These are phyloP conservation scores for Achroia grisella DNA, from an alignment of 1,140 invertebrate genomes.

Conservation along the genomic window DNA sequence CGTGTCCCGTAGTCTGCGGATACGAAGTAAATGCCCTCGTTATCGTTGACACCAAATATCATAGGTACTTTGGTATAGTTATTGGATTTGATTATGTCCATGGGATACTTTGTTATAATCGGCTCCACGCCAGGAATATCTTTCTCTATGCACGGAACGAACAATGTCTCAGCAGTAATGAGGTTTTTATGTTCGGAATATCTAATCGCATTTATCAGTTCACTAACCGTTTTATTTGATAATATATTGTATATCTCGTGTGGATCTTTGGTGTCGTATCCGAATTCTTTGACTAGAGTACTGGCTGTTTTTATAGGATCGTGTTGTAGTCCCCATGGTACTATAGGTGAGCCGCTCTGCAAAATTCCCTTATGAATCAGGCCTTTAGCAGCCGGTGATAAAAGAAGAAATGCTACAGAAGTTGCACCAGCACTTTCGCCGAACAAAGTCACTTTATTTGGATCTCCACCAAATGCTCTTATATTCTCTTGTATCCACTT, in stretches of 20 bases:
- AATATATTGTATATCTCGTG: conserved; percentile 49
- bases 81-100: conserved; percentile 40
- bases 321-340: conserved; percentile 74
- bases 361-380: conserved; percentile 70
- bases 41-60: conserved; percentile 59
- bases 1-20: conserved; percentile 42
- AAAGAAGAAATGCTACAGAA: conserved; percentile 52
- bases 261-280: conserved; percentile 44
- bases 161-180: conserved; percentile 42
- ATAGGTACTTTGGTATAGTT: conserved; percentile 63
- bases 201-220: conserved; percentile 42
- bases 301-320: conserved; percentile 55
- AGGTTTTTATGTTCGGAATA: conserved; percentile 33
- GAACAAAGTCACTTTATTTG: conserved; percentile 60
- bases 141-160: conserved; percentile 58
- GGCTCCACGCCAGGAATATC: conserved; percentile 40
- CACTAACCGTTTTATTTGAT: conserved; percentile 32
- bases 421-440: conserved; percentile 68
- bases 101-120: conserved; percentile 44
- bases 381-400: conserved; percentile 50
- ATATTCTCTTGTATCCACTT: conserved; percentile 76
- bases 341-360: conserved; percentile 81
- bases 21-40: conserved; percentile 61
- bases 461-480: conserved; percentile 62
- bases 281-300: conserved; percentile 48